Base-by-base conservation (phyloP, 2,888 invertebrate species). In the Melanostoma mellinum region DNA sequence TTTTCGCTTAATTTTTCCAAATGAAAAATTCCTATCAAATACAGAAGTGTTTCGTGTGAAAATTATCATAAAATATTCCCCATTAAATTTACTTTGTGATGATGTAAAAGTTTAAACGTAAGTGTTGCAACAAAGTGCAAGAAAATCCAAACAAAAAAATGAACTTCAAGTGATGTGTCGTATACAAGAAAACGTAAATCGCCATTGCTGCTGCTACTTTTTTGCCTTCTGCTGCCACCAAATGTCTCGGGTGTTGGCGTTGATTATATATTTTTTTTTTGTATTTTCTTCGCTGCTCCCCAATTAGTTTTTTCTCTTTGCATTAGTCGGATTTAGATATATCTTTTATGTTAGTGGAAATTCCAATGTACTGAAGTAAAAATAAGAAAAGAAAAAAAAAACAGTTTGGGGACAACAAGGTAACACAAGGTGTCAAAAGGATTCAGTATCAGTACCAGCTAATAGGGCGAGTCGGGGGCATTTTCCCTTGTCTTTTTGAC, bases 171-270 rank as follows among this genome's bases (percentile, higher is more conserved):
- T 80, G 75, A 80, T 75, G 71, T 84, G 80, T 85, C 67, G 67
- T 75, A 71, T 69, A 67, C 46, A 69, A 71, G 71, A 84, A 82
- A 84, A 84, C 79, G 74, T 85, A 85, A 63, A 80, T 80, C 85
- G 85, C 85, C 85, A 85, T 85, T 85, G 79, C 78, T 85, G 81
- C 76, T 75, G 67, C 72, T 85, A 68, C 72, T 78, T 40, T 58
- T 40, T 38, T 74, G 53, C 61, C 42, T 72, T 77, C 65, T 81
- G 46, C 65, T 65, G 76, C 72, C 67, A 72, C 76, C 77, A 72
- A 85, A 82, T 85, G 85, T 82, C 85, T 86, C 85, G 87, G 87
- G 87, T 87, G 87, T 87, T 87, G 87, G 86, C 87, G 86, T 86
- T 86, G 67, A 81, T 73, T 68, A 73, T 48, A 58, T 68, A 71